Evolutionary conservation across 2,797 vertebrate genomes (phyloP).

Genomic region (Callimico goeldii): DNA sequence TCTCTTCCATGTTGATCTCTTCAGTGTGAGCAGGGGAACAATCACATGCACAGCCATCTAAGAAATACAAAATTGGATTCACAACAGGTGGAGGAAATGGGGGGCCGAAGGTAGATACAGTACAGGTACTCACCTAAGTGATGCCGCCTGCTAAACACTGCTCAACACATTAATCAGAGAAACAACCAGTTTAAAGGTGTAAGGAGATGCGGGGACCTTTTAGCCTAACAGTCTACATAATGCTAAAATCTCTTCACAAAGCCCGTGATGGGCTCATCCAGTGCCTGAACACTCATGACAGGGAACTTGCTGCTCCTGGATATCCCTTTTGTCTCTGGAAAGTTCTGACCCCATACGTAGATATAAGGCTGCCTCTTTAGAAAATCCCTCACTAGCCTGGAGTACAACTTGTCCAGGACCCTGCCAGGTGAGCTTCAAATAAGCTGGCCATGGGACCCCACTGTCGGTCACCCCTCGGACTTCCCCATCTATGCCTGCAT

Average conservation of each 20-base stretch:
- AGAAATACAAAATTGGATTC: neutral
- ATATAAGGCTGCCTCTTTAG: neutral
- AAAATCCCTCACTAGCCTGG: neutral
- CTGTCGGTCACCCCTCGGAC: neutral
- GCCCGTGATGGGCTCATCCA: neutral
- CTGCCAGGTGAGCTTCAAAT: neutral
- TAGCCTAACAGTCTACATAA: neutral
- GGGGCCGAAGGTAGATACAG: neutral
- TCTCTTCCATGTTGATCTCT: neutral
- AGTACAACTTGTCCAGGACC: neutral
- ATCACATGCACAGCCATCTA: neutral
- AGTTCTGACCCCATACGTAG: neutral
- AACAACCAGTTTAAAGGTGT: neutral
- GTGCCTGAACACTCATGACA: neutral
- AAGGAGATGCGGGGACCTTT: neutral
- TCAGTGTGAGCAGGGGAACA: neutral
- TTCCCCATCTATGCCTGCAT: neutral
- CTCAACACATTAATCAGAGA: neutral
- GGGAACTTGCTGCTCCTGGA: neutral
- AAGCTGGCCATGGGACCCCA: neutral
- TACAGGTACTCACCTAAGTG: neutral
- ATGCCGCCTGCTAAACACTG: neutral
- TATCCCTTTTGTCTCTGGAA: neutral
- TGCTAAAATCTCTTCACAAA: neutral
- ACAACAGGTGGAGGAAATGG: neutral